Percentiles rank a stretch among this genome's conserved stretches.
These are phyloP conservation scores for Coptodon bakossiorum DNA, from an alignment of 2,113 vertebrate genomes.

Conservation along the genomic window DNA sequence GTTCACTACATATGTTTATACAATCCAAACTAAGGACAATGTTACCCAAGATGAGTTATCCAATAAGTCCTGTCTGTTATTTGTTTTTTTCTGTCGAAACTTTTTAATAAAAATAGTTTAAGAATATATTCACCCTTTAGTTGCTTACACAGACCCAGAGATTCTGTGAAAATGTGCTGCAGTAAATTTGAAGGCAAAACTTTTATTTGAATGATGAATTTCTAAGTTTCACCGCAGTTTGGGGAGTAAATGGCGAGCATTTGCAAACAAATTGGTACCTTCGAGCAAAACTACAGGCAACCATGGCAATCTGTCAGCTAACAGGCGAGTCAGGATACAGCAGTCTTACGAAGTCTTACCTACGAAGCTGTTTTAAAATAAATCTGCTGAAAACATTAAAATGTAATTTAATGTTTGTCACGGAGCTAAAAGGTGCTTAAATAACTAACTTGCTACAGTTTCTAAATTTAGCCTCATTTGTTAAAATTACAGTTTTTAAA, in stretches of 20 bases:
- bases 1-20: not conserved
- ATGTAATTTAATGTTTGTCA: not conserved
- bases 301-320: not conserved
- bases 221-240: not conserved
- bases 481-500: not conserved
- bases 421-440: fast-evolving
- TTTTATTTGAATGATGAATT: not conserved
- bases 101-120: not conserved
- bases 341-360: not conserved
- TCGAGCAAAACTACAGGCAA: not conserved
- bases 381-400: not conserved
- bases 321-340: not conserved
- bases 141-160: not conserved
- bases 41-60: not conserved
- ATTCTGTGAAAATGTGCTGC: not conserved
- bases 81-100: not conserved
- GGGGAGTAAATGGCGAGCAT: fast-evolving
- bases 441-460: not conserved
- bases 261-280: not conserved
- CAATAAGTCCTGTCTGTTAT: not conserved
- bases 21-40: not conserved
- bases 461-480: not conserved
- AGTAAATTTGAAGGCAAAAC: not conserved
- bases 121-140: not conserved
- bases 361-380: not conserved